Percentiles rank a stretch among this genome's conserved stretches.
Conservation (phyloP, 2,113 vertebrate species). For the Agelaius phoeniceus region DNA sequence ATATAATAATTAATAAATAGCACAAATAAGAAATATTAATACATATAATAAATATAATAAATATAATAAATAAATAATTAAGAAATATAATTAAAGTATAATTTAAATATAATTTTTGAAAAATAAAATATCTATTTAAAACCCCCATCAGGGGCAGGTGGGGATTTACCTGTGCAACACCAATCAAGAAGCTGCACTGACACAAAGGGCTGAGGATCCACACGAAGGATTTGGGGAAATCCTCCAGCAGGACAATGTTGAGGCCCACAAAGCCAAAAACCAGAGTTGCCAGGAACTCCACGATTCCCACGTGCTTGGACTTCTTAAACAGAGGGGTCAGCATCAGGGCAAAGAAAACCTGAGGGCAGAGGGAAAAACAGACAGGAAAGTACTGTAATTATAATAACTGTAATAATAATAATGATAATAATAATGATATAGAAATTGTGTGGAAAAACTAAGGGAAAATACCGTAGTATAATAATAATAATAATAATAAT, state of each 20-base stretch:
- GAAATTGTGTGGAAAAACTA: background rate
- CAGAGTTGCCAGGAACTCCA: slow-evolving; percentile 91
- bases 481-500: background rate
- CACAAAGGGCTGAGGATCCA: slow-evolving; percentile 94
- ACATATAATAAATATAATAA: too few relatives aligned
- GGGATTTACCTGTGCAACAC: slow-evolving; percentile 87
- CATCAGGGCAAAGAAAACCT: slow-evolving; percentile 98
- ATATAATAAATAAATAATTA: too few relatives aligned
- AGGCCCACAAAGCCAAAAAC: slow-evolving; percentile 91
- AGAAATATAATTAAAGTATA: too few relatives aligned
- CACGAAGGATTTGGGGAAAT: slow-evolving; percentile 89
- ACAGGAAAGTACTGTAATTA: background rate
- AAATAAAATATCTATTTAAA: background rate
- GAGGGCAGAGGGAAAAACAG: background rate
- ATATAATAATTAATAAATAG: too few relatives aligned
- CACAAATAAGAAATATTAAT: too few relatives aligned
- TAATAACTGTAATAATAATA: background rate
- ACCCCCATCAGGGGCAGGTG: accelerated
- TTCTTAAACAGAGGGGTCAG: slow-evolving; percentile 95
- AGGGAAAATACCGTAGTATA: too few relatives aligned
- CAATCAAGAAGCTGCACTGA: slow-evolving; percentile 92
- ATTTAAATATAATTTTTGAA: too few relatives aligned
- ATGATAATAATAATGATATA: too few relatives aligned
- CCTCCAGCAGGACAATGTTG: slow-evolving; percentile 87
- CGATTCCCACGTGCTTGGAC: slow-evolving; percentile 92